Evolutionary conservation across 2,888 invertebrate species (phyloP), one percentile per base, ranked within the genome.

Genomic region (Schizotus pectinicornis): DNA sequence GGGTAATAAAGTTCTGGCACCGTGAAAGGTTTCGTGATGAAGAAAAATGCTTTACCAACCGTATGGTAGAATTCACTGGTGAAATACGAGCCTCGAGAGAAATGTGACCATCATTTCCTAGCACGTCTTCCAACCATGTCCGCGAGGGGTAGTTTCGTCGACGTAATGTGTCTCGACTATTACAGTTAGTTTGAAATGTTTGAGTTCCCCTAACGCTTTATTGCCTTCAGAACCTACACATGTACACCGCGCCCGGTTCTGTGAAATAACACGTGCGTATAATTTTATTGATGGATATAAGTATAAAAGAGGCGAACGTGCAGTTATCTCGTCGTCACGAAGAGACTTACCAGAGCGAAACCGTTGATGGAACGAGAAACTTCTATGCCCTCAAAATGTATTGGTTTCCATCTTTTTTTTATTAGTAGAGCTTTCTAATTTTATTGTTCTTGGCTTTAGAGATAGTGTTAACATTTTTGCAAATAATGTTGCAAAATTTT

Each of bases 111-210:
- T 59, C 42, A 59, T 59, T 59, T 56, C 42, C 55, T 59, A 32
- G 53, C 53, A 55, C 46, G 42, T 56, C 47, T 51, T 51, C 59
- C 42, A 50, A 38, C 46, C 56, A 50, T 51, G 53, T 64, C 67
- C 69, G 58, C 35, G 59, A 62, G 68, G 72, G 70, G 65, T 65
- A 65, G 61, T 70, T 67, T 65, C 63, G 59, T 63, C 58, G 63
- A 67, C 63, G 68, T 74, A 74, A 74, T 71, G 72, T 63, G 68
- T 68, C 61, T 67, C 61, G 67, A 68, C 73, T 73, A 73, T 75
- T 74, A 73, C 67, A 22, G 59, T 55, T 61, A 61, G 59, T 61
- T 65, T 53, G 56, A 68, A 64, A 65, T 64, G 65, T 65, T 60
- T 56, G 53, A 42, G 46, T 56, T 59, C 61, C 64, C 64, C 51